Evolutionary conservation across 1,140 invertebrate genomes (phyloP), one percentile per base, ranked within the genome.

Genomic region (Zaprionus camerounensis): DNA sequence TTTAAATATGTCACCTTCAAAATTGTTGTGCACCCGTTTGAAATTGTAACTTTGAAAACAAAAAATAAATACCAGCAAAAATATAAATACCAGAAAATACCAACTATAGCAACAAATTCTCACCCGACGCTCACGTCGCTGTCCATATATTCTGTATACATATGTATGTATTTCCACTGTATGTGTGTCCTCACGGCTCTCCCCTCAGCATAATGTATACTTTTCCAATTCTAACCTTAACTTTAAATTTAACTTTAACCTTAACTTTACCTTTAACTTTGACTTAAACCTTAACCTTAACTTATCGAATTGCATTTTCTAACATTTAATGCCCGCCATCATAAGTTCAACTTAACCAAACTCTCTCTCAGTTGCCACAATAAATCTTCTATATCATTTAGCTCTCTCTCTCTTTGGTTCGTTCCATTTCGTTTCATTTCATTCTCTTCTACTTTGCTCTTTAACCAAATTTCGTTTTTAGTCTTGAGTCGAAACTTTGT

Each of bases 111-210:
- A 38, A 61, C 46, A 28, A 12, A 49, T 57, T 66, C 53, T 67
- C 55, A 51, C 55, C 36, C 56, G 20, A 24, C 46, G 64, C 44
- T 67, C 65, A 59, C 38, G 68, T 76, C 63, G 59, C 46, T 62
- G 55, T 66, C 70, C 53, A 34, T 44, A 55, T 6, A 46, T 22
- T 15, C 41, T 49, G 44, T 62, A 61, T n/a, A 61, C 62, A 49
- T 24, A 36, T 76, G 41, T 56, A 72, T 72, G 56, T 72, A 41
- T 41, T 44, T 63, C 51, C 61, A 71, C 58, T 81, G 58, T 61
- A 51, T 81, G 73, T 71, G 58, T 73, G 63, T 81, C 62, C 53
- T 66, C 68, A 71, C 68, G 68, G 58, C 41, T 71, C 41, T 46
- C 6, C 9, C 20, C 20, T 2, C 20, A 51, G 46, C 46, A 51